These are phyloP conservation scores for Galaxias olidus DNA, from an alignment of 2,797 vertebrate species.

Conservation along the genomic window DNA sequence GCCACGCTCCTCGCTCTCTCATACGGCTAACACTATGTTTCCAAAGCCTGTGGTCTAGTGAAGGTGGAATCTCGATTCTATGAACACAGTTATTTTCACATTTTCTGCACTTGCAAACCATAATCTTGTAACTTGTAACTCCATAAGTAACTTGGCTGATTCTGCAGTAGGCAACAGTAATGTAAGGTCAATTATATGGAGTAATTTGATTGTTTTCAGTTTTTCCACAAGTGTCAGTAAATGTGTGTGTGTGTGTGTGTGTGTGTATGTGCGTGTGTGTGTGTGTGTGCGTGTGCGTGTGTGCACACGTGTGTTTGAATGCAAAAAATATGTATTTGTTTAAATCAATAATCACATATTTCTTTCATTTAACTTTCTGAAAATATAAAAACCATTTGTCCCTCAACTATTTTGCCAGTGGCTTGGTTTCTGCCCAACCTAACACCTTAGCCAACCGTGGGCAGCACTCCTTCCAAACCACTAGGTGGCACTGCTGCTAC, in stretches of 20 bases:
- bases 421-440: background rate
- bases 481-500: conserved; percentile 73
- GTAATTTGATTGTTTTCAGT: background rate
- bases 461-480: conserved; percentile 40
- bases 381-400: background rate
- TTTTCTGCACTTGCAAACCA: too few species aligned
- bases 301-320: background rate
- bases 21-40: conserved; percentile 4
- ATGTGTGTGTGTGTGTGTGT: background rate
- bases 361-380: background rate
- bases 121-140: too few species aligned
- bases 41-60: conserved; percentile 7
- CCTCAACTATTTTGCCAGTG: background rate
- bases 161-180: too few species aligned
- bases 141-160: too few species aligned
- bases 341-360: too few species aligned
- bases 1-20: background rate
- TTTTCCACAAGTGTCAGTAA: background rate
- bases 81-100: conserved; percentile 12
- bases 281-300: background rate
- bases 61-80: conserved; percentile 26
- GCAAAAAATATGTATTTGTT: background rate
- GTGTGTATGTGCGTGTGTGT: background rate
- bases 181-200: too few species aligned
- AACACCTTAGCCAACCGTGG: background rate